phyloP scores from a whole-genome alignment of 2,888 invertebrate genomes.

The Nineta flava region DNA sequence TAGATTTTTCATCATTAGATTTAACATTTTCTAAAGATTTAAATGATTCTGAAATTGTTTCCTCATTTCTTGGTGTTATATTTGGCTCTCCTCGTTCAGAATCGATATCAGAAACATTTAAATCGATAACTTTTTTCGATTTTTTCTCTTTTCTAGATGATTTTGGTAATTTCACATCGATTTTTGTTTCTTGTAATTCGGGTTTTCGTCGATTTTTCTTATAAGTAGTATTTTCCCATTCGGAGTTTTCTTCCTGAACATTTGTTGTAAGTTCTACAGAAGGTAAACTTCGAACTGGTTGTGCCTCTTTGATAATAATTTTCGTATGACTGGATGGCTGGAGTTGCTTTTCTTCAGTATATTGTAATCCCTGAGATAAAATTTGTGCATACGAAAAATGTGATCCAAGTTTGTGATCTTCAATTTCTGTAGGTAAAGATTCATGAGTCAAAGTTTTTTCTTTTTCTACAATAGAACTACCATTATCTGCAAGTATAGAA shows the following conservation, averaged over 20 bases:
- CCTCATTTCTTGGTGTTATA: background rate
- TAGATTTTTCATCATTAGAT: background rate
- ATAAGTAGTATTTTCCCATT: constrained; percentile 8
- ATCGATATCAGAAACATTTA: too few species aligned
- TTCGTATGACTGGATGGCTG: constrained; percentile 38
- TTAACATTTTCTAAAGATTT: background rate
- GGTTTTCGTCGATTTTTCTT: constrained; percentile 1
- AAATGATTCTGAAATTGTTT: constrained; percentile 7
- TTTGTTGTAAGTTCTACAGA: background rate
- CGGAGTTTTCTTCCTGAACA: constrained; percentile 4
- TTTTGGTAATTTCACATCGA: background rate
- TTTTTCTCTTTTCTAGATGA: background rate
- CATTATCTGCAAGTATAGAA: too few species aligned
- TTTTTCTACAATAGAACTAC: background rate
- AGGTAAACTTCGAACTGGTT: too few species aligned
- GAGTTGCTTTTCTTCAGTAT: constrained; percentile 23
- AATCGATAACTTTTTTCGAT: too few species aligned
- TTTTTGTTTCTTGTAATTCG: background rate
- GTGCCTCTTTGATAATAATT: constrained; percentile 9
- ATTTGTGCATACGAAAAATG: constrained; percentile 49
- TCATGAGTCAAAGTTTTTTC: constrained; percentile 10
- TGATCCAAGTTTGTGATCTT: background rate
- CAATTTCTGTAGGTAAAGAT: constrained; percentile 3
- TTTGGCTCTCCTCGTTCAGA: too few species aligned
- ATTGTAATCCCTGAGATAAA: constrained; percentile 44